These are phyloP conservation scores for Catocala sponsa DNA, from an alignment of 2,888 invertebrate species.

Conservation along the genomic window DNA sequence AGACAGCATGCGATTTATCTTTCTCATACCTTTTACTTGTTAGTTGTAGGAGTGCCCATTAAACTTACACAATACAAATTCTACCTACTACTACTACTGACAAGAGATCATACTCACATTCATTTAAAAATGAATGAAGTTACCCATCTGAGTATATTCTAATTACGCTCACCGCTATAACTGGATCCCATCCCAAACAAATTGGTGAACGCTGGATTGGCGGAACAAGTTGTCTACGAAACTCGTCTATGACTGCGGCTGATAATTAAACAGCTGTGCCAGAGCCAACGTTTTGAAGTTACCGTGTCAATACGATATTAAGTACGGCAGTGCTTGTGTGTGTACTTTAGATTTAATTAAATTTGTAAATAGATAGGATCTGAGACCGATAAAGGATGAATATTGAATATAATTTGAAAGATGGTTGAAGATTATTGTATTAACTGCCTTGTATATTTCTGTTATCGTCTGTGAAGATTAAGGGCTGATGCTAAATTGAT, in stretches of 20 bases:
- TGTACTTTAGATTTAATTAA: slow-evolving; percentile 46
- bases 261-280: slow-evolving; percentile 83
- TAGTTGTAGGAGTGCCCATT: no score
- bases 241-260: slow-evolving; percentile 74
- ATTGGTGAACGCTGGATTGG: slow-evolving; percentile 50
- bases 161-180: slow-evolving; percentile 40
- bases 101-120: no score
- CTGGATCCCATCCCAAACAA: slow-evolving; percentile 31
- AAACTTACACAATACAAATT: no score
- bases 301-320: slow-evolving; percentile 52
- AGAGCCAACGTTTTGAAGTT: slow-evolving; percentile 57
- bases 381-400: slow-evolving; percentile 16
- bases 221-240: slow-evolving; percentile 73
- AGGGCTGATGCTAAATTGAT: no score
- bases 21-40: no score
- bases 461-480: no score
- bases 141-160: not conserved
- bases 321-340: slow-evolving; percentile 41
- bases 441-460: no score
- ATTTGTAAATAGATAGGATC: slow-evolving; percentile 39
- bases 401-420: not conserved
- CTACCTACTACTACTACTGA: no score
- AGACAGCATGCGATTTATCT: no score
- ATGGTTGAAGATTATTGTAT: no score
- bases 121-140: no score